Percentiles rank a stretch among this genome's conserved stretches.
These are phyloP conservation scores for Eristalis tenax DNA, from an alignment of 2,888 invertebrate species.

Conservation along the genomic window DNA sequence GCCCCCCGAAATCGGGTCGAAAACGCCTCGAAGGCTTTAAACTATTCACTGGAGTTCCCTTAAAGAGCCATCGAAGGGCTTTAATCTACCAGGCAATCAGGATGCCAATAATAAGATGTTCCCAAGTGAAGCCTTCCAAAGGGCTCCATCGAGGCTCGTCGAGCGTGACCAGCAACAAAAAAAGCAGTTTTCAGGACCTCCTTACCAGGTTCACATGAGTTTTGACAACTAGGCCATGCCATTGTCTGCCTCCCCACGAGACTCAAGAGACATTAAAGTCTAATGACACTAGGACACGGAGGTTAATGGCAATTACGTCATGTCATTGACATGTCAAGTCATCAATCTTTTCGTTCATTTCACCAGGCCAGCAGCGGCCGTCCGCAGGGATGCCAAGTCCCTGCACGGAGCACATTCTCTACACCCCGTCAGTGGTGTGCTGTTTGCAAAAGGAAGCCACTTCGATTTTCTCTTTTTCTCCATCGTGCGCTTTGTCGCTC, in stretches of 20 bases:
- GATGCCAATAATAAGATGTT: slow-evolving; percentile 13
- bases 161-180: neutral
- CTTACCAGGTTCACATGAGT: slow-evolving; percentile 58
- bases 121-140: neutral
- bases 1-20: slow-evolving; percentile 18
- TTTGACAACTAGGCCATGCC: neutral
- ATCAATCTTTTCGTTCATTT: slow-evolving; percentile 81
- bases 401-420: neutral
- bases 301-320: slow-evolving; percentile 55
- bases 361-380: slow-evolving; percentile 78
- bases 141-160: neutral
- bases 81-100: slow-evolving; percentile 77
- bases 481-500: slow-evolving; percentile 35
- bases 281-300: slow-evolving; percentile 8
- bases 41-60: slow-evolving; percentile 69
- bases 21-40: slow-evolving; percentile 66
- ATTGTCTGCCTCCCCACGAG: neutral
- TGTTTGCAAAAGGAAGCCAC: neutral
- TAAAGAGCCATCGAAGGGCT: slow-evolving; percentile 80
- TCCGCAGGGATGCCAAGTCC: neutral
- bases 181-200: slow-evolving; percentile 48
- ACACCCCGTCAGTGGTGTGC: too few species aligned
- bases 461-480: slow-evolving; percentile 45
- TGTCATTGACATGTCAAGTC: slow-evolving; percentile 81
- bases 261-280: neutral